These are phyloP conservation scores for Ophonus ardosiacus DNA, from an alignment of 2,888 invertebrate species.

Conservation along the genomic window DNA sequence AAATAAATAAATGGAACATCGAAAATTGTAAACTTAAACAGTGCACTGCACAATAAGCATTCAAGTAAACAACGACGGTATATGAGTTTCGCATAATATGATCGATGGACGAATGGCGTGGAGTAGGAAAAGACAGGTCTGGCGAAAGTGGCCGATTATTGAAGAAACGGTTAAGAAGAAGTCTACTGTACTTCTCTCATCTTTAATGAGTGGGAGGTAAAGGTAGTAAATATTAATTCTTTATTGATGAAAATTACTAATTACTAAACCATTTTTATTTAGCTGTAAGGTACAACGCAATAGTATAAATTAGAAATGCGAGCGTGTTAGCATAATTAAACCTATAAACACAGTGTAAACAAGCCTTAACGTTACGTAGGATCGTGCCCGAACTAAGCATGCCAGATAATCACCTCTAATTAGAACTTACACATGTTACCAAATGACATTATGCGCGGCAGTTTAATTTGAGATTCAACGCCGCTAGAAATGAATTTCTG, in stretches of 20 bases:
- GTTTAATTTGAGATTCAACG: constrained; percentile 41
- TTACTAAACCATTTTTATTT: constrained; percentile 1
- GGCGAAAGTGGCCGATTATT: no score
- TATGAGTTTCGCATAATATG: no score
- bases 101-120: no score
- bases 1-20: background rate
- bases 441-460: constrained; percentile 42
- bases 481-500: constrained; percentile 38
- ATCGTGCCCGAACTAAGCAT: constrained; percentile 10
- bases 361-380: background rate
- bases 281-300: background rate
- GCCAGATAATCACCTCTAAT: constrained; percentile 45
- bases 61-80: no score
- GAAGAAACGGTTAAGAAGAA: no score
- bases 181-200: no score
- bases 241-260: background rate
- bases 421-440: constrained; percentile 47
- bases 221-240: background rate
- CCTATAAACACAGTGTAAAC: constrained; percentile 31
- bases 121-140: no score
- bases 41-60: no score
- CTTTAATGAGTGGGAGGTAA: no score
- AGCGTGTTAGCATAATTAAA: background rate
- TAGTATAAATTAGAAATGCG: background rate
- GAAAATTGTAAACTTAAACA: no score